These are phyloP conservation scores for Drepana falcataria DNA, from an alignment of 2,888 invertebrate genomes.

Conservation along the genomic window DNA sequence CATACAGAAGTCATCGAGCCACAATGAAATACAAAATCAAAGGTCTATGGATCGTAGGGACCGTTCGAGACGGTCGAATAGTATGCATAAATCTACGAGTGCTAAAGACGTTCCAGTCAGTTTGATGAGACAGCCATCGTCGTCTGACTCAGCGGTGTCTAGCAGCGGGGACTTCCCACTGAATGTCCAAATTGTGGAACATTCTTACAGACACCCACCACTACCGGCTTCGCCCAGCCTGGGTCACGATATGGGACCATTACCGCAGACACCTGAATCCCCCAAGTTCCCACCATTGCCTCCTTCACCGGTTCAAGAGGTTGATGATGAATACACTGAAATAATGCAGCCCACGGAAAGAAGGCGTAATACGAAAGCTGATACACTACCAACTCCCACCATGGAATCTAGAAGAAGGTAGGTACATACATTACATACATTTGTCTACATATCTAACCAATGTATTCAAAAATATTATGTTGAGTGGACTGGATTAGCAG, in stretches of 20 bases:
- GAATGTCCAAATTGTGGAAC: slow-evolving; percentile 83
- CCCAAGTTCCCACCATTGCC: slow-evolving; percentile 86
- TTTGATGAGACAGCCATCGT: slow-evolving; percentile 73
- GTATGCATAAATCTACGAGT: slow-evolving; percentile 86
- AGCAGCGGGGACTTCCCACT: slow-evolving; percentile 80
- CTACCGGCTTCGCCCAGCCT: slow-evolving; percentile 62
- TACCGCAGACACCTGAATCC: slow-evolving; percentile 72
- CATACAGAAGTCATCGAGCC: slow-evolving; percentile 80
- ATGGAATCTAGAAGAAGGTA: slow-evolving; percentile 71
- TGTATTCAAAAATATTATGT: slow-evolving; percentile 1
- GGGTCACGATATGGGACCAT: slow-evolving; percentile 65
- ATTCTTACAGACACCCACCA: slow-evolving; percentile 68
- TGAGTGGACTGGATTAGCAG: neutral
- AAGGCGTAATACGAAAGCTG: slow-evolving; percentile 70
- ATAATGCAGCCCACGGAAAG: slow-evolving; percentile 76
- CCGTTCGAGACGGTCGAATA: slow-evolving; percentile 76
- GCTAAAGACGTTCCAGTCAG: slow-evolving; percentile 84
- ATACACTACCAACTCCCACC: slow-evolving; percentile 75
- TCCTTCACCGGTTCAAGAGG: slow-evolving; percentile 90
- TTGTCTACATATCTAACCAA: slow-evolving; percentile 1
- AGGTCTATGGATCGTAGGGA: slow-evolving; percentile 71
- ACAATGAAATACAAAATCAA: slow-evolving; percentile 79
- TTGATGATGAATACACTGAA: slow-evolving; percentile 86
- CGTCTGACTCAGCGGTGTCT: slow-evolving; percentile 73
- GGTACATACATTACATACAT: slow-evolving; percentile 2